Conservation (phyloP, 1,140 invertebrate species). For the Oryctes rhinoceros region DNA sequence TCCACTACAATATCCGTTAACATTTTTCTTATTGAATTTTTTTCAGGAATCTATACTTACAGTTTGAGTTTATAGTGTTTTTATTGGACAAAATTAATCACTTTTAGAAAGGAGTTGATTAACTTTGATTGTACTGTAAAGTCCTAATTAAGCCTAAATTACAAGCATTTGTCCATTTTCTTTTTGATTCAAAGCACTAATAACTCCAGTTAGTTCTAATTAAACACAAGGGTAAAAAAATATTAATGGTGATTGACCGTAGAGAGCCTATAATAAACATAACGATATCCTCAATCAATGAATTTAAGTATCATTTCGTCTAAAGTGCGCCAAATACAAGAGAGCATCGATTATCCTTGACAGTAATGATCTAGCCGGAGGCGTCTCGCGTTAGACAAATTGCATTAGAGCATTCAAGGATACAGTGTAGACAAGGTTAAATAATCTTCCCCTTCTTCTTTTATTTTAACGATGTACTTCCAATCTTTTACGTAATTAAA, state of each 20-base stretch:
- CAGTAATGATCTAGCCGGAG: not conserved
- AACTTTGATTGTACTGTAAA: too few species aligned
- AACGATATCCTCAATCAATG: not conserved
- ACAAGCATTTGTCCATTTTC: not conserved
- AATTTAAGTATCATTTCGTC: constrained; percentile 18
- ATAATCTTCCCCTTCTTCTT: too few species aligned
- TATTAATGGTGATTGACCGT: not conserved
- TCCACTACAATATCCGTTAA: too few species aligned
- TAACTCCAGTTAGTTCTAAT: not conserved
- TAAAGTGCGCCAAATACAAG: constrained; percentile 1
- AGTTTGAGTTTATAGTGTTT: too few species aligned
- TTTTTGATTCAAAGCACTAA: not conserved
- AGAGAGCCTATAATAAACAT: not conserved
- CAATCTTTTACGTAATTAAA: too few species aligned
- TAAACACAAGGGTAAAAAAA: not conserved
- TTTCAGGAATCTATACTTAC: too few species aligned
- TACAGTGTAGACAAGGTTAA: not conserved
- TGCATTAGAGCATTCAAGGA: not conserved
- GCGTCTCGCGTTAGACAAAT: not conserved
- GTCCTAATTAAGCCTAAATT: too few species aligned
- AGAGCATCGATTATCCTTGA: not conserved
- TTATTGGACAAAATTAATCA: too few species aligned
- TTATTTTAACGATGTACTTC: too few species aligned
- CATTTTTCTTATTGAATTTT: too few species aligned
- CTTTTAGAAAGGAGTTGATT: too few species aligned